phyloP scores from a whole-genome alignment of 2,888 invertebrate genomes.

The Microctonus aethiopoides region DNA sequence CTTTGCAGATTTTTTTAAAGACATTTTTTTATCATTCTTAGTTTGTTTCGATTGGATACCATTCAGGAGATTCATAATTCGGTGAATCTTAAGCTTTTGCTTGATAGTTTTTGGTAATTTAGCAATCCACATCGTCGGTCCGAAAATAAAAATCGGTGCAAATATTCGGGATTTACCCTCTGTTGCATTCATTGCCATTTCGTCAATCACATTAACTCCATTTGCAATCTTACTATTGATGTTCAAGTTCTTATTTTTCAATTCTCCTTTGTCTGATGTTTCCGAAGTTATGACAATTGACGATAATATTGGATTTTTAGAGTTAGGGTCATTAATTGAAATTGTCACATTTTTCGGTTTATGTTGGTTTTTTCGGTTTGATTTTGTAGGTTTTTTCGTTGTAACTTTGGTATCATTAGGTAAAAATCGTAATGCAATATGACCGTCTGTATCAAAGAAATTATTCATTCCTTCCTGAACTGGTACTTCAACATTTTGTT shows the following conservation, averaged over 20 bases:
- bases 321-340: neutral
- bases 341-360: neutral
- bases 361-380: neutral
- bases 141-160: conserved; percentile 4
- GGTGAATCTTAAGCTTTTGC: neutral
- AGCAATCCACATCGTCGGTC: neutral
- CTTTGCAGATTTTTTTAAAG: neutral
- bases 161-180: neutral
- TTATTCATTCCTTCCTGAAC: neutral
- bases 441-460: neutral
- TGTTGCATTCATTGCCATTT: neutral
- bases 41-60: neutral
- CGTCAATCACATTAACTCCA: neutral
- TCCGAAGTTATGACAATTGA: neutral
- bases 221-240: neutral
- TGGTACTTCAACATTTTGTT: neutral
- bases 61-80: neutral
- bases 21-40: neutral
- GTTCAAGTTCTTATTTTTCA: too few relatives aligned
- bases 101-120: neutral
- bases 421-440: neutral
- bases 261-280: neutral
- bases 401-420: neutral
- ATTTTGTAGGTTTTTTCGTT: neutral
- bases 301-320: neutral